Conservation (phyloP, 2,888 invertebrate species). For the Aquatica leii region DNA sequence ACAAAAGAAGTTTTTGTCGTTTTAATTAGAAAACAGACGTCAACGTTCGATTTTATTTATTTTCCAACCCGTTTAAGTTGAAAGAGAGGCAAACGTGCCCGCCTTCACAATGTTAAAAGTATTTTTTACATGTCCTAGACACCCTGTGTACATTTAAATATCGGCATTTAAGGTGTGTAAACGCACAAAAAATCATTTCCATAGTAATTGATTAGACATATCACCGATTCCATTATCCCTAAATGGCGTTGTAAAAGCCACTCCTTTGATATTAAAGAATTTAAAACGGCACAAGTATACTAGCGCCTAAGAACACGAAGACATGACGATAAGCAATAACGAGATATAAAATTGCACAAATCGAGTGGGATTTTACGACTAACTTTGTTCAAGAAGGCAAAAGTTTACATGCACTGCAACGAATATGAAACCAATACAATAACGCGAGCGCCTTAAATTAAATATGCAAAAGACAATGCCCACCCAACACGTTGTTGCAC, state of each 20-base stretch:
- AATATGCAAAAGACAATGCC: conserved; percentile 7
- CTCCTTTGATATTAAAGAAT: conserved; percentile 11
- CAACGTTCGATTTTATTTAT: too few relatives aligned
- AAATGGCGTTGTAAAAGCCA: conserved; percentile 6
- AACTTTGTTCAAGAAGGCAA: conserved; percentile 9
- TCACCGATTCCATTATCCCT: conserved; percentile 12
- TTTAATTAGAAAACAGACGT: too few relatives aligned
- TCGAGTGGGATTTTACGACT: conserved; percentile 25
- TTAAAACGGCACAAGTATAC: conserved; percentile 4
- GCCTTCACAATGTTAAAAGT: too few relatives aligned
- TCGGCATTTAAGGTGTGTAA: conserved; percentile 3
- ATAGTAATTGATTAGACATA: conserved; percentile 11
- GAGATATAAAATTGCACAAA: conserved; percentile 10
- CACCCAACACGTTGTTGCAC: conserved; percentile 3
- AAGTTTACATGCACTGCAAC: conserved; percentile 11
- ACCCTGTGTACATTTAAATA: too few relatives aligned
- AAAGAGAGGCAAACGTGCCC: too few relatives aligned
- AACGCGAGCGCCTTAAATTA: not conserved
- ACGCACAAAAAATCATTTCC: conserved; percentile 1
- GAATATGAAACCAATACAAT: conserved; percentile 11
- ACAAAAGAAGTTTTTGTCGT: too few relatives aligned
- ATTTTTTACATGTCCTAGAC: too few relatives aligned
- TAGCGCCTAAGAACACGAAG: conserved; percentile 1
- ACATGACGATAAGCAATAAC: not conserved
- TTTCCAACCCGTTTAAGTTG: too few relatives aligned